Evolutionary conservation across 2,113 vertebrate genomes (phyloP), one percentile per base, ranked within the genome.

Genomic region (Sebastes fasciatus): DNA sequence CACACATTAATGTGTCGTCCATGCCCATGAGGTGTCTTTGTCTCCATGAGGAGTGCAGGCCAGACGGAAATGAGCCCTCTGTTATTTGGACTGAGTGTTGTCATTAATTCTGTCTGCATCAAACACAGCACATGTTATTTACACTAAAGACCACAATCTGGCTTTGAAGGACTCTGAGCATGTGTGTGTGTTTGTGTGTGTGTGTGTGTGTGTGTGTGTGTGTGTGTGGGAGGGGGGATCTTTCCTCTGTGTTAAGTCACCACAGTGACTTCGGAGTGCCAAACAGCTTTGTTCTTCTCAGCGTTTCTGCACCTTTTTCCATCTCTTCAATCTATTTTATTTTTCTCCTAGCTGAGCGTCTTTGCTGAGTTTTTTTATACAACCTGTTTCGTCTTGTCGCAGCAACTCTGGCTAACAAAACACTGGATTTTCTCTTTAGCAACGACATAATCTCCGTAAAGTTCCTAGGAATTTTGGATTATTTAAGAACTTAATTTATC

Each of bases 121-220:
- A 94, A 95, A 95, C 86, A 80, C 89, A 92, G 92, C 86, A 89
- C 91, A 90, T 93, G 94, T 95, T 94, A 96, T 90, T 95, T 96
- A 96, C 93, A 92, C 84, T 93, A 95, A 94, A 96, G 94, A 95
- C 93, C 91, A 91, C 89, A 95, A 87, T 90, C 88, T 90, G 91
- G 88, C 92, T 95, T 94, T 95, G 85, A 92, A 91, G 87, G 89
- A 80, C 61, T 86, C 72, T 57, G 52, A 80, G 45, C 52, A 43
- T 62, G 43, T 52, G 82, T 67, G 63, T 45, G 58, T 57, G 0
- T 48, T 58, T 45, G 57, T 76, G 75, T 42, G 67, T 55, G 26
- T 55, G 21, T 65, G 19, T 46, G 64, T 34, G 43, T 46, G 48
- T 6, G 48, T 42, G 67, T 55, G 26, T 55, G 21, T 65, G 19